These are phyloP conservation scores for Pterophyllum scalare DNA, from an alignment of 2,113 vertebrate species.

Conservation along the genomic window DNA sequence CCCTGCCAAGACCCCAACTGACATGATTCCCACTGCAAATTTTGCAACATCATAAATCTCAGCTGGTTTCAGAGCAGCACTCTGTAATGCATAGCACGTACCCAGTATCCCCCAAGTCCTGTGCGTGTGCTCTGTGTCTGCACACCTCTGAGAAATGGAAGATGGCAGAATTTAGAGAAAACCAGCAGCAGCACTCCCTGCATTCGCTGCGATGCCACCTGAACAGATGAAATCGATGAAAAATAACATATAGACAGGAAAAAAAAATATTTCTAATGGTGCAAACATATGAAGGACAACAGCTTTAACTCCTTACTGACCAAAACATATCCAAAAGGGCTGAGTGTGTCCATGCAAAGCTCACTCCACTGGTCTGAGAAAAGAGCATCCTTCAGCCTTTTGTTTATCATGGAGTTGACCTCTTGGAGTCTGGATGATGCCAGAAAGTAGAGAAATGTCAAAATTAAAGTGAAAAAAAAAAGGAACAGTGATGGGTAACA, in stretches of 20 bases:
- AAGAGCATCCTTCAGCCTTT: conserved; percentile 94
- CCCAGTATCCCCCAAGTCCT: conserved; percentile 86
- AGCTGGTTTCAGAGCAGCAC: conserved; percentile 10
- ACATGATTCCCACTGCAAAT: conserved; percentile 1
- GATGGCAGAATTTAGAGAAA: conserved; percentile 92
- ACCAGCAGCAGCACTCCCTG: conserved; percentile 94
- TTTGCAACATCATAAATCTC: conserved; percentile 11
- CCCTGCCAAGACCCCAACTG: background rate
- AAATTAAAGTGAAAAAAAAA: conserved; percentile 2
- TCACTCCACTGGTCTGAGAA: conserved; percentile 98
- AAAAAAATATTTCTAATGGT: background rate
- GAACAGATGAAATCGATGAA: background rate
- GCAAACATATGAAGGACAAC: background rate
- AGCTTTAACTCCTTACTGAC: conserved; percentile 75
- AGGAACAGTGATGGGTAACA: conserved; percentile 20
- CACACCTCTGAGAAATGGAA: conserved; percentile 88
- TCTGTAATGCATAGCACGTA: conserved; percentile 71
- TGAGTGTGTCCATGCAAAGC: conserved; percentile 93
- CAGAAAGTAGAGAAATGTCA: conserved; percentile 33
- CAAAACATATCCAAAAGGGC: conserved; percentile 92
- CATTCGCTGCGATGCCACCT: conserved; percentile 97
- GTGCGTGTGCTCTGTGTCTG: conserved; percentile 95
- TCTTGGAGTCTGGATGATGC: conserved; percentile 88
- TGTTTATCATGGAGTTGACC: conserved; percentile 98
- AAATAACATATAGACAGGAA: background rate